Conservation (phyloP, 2,113 vertebrate genomes). For the Agapornis roseicollis region DNA sequence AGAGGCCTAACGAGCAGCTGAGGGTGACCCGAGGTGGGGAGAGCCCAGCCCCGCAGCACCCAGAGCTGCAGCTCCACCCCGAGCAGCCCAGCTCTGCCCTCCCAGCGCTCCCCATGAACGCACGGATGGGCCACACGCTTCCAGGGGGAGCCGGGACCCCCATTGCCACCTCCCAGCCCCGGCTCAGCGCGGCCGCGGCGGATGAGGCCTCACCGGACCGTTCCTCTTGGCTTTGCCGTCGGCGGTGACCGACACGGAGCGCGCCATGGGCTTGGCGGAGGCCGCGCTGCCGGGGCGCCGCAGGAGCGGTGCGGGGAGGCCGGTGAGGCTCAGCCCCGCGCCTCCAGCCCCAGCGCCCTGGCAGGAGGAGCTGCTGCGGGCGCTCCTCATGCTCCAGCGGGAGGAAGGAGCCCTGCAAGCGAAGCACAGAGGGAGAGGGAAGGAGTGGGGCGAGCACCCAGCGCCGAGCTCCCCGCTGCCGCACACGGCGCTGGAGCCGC, state of each 20-base stretch:
- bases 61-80: background rate
- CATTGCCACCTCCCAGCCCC: background rate
- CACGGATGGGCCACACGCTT: rapidly evolving
- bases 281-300: slow-evolving; percentile 83
- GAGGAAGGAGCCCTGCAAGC: background rate
- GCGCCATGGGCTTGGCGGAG: slow-evolving; percentile 72
- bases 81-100: background rate
- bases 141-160: too few species aligned
- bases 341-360: slow-evolving; percentile 39
- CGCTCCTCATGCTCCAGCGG: slow-evolving; percentile 78
- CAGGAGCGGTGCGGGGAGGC: slow-evolving; percentile 76
- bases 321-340: slow-evolving; percentile 81
- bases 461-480: rapidly evolving
- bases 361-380: slow-evolving; percentile 73
- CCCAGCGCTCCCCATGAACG: background rate
- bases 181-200: background rate
- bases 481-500: rapidly evolving
- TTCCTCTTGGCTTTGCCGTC: slow-evolving; percentile 78
- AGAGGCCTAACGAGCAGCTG: rapidly evolving
- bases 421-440: background rate
- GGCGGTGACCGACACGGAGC: slow-evolving; percentile 80
- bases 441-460: background rate
- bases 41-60: background rate
- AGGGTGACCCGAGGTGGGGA: rapidly evolving
- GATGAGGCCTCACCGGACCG: slow-evolving; percentile 73